phyloP scores from a whole-genome alignment of 1,140 invertebrate species.

The Drosophila fuyamai region DNA sequence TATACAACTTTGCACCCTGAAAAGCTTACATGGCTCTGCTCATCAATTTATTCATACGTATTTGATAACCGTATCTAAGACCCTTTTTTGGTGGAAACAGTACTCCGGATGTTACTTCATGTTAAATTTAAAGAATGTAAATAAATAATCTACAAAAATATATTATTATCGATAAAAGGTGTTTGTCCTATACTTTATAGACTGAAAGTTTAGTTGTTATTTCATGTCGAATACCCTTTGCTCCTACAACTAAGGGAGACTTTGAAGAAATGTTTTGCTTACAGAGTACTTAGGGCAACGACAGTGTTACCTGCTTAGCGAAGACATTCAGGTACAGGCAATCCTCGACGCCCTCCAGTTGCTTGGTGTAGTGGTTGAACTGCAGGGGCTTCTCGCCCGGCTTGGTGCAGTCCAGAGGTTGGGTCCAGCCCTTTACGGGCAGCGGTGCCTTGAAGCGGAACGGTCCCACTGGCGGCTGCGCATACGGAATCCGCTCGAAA shows the following conservation, averaged over 20 bases:
- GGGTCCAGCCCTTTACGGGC: constrained; percentile 85
- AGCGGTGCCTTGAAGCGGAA: constrained; percentile 87
- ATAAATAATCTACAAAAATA: too few relatives aligned
- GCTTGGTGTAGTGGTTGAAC: constrained; percentile 46
- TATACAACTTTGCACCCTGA: constrained; percentile 2
- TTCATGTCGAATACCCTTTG: too few relatives aligned
- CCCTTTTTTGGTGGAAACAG: not conserved
- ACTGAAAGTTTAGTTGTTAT: too few relatives aligned
- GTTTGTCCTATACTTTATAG: too few relatives aligned
- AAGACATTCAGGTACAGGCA: constrained; percentile 87
- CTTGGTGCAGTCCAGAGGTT: constrained; percentile 80
- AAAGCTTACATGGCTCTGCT: not conserved
- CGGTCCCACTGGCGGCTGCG: constrained; percentile 87
- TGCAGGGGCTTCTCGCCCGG: constrained; percentile 64
- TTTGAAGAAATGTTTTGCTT: too few relatives aligned
- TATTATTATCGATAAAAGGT: too few relatives aligned
- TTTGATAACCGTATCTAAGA: not conserved
- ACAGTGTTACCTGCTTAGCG: constrained; percentile 70
- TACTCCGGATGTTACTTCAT: too few relatives aligned
- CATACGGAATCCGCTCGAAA: constrained; percentile 88
- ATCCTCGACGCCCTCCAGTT: constrained; percentile 85
- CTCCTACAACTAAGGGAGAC: too few relatives aligned
- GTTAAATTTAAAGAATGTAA: too few relatives aligned
- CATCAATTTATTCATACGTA: not conserved
- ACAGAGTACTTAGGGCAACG: not conserved